Percentiles rank a stretch among this genome's conserved stretches.
Evolutionary conservation across 2,888 invertebrate species (phyloP).

Genomic region (Teleogryllus oceanicus): DNA sequence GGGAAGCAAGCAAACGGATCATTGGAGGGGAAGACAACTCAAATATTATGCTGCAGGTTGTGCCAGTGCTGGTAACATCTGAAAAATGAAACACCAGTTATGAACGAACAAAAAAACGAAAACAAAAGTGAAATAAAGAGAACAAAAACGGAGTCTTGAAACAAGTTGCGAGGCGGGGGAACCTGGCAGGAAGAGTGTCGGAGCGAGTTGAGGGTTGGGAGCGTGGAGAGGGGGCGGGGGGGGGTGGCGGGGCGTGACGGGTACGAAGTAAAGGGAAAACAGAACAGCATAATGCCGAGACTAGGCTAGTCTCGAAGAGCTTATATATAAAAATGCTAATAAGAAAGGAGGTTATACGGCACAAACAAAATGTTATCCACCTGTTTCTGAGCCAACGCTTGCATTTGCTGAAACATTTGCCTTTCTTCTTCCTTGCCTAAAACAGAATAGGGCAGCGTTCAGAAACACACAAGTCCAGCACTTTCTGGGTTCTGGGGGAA

Average conservation of each 20-base stretch:
- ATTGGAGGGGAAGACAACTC: not conserved
- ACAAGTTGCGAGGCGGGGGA: not conserved
- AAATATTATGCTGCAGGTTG: conserved; percentile 21
- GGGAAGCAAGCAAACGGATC: not conserved
- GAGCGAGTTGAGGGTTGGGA: not conserved
- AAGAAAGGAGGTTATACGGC: conserved; percentile 18
- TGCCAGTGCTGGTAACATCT: conserved; percentile 35
- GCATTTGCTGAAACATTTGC: conserved; percentile 96
- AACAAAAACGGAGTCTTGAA: not conserved
- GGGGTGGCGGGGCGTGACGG: too few relatives aligned
- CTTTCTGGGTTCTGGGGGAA: not conserved
- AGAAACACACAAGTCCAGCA: conserved; percentile 6
- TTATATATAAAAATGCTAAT: conserved; percentile 18
- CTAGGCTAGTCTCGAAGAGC: conserved; percentile 29
- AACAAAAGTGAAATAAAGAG: conserved; percentile 25
- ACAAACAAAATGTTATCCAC: conserved; percentile 55
- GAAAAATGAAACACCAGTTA: conserved; percentile 32
- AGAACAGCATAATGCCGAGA: conserved; percentile 33
- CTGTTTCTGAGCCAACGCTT: conserved; percentile 95
- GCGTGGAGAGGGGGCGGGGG: too few relatives aligned
- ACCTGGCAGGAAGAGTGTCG: conserved; percentile 11
- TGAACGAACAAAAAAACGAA: conserved; percentile 31
- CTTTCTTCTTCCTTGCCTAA: conserved; percentile 93
- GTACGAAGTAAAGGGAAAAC: conserved; percentile 23
- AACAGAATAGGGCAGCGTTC: conserved; percentile 47